Percentiles rank a stretch among this genome's conserved stretches.
Evolutionary conservation across 2,797 vertebrate species (phyloP).

Genomic region (Adrianichthys oophorus): DNA sequence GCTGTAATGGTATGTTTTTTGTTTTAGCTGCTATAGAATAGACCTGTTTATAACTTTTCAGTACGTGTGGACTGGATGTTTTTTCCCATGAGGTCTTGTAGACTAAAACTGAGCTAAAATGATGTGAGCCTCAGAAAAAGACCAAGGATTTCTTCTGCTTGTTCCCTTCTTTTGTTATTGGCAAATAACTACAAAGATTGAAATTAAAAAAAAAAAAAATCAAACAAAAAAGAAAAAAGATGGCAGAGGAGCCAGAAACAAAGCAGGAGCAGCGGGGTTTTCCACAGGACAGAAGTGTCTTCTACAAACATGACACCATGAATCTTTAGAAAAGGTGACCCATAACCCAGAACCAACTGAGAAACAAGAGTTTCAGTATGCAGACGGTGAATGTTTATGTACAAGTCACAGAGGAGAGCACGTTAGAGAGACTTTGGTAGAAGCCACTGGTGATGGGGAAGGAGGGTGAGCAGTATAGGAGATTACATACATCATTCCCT

Average conservation of each 20-base stretch:
- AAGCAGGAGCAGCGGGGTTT: constrained; percentile 49
- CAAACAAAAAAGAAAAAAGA: constrained; percentile 33
- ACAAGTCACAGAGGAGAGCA: constrained; percentile 62
- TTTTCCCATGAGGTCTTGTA: too few species aligned
- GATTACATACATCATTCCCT: constrained; percentile 93
- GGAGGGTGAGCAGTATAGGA: constrained; percentile 69
- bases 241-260: constrained; percentile 63
- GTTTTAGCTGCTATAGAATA: too few species aligned
- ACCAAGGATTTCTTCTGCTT: constrained; percentile 33
- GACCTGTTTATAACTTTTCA: too few species aligned
- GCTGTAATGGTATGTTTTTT: too few species aligned
- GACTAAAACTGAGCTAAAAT: background rate
- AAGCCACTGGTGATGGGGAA: constrained; percentile 46
- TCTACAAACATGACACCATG: constrained; percentile 28
- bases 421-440: constrained; percentile 57
- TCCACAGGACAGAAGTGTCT: constrained; percentile 36
- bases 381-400: constrained; percentile 51
- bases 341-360: constrained; percentile 46
- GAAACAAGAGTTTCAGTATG: constrained; percentile 32
- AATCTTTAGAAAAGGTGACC: constrained; percentile 27
- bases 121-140: constrained; percentile 22
- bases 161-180: constrained; percentile 40
- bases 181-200: constrained; percentile 30
- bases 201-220: constrained; percentile 1
- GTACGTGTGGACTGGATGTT: too few species aligned